Evolutionary conservation across 2,888 invertebrate species (phyloP), one percentile per base, ranked within the genome.

Genomic region (Podabrus alpinus): DNA sequence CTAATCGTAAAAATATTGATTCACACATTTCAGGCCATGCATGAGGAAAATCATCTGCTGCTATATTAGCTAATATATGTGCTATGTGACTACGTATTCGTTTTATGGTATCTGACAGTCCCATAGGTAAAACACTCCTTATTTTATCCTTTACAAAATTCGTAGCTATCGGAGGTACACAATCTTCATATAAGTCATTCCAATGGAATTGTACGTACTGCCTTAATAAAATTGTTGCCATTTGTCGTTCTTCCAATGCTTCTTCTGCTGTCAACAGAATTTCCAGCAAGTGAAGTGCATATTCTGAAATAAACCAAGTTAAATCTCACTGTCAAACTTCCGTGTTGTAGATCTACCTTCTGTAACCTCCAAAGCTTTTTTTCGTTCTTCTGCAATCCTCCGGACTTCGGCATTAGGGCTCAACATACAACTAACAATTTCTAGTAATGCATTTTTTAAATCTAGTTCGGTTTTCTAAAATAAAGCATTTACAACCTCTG

Each of bases 341-440:
- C 3, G 2, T 10, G 11, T 2, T n/a, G 1, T 19, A 10, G 10
- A 19, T 19, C 9, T 19, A 64, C 84, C 83, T 70, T 84, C 84
- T 21, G 83, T 81, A 73, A 83, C 81, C 80, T 84, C 83, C 11
- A 84, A 69, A 13, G 83, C 82, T 71, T 83, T 83, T 24, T 81
- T 82, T 17, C 82, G 77, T 71, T 84, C 83, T 66, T 83, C 81
- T 13, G 83, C 82, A 69, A 82, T 69, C 25, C 81, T 77, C 66
- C 82, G 80, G 45, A 83, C 74, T 45, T 82, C 81, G 10, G 81
- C 80, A 72, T 83, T 80, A n/a, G 82, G 78, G 61, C 82, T 82
- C 15, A 84, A 68, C 71, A 83, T 82, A 75, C 83, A 83, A 74
- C 83, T 84, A 15, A 84, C 75, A 29, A 82, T 81, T 69, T 82